Percentiles rank a stretch among this genome's conserved stretches.
Conservation (phyloP, 2,888 invertebrate genomes). For the Harpalus rubripes region DNA sequence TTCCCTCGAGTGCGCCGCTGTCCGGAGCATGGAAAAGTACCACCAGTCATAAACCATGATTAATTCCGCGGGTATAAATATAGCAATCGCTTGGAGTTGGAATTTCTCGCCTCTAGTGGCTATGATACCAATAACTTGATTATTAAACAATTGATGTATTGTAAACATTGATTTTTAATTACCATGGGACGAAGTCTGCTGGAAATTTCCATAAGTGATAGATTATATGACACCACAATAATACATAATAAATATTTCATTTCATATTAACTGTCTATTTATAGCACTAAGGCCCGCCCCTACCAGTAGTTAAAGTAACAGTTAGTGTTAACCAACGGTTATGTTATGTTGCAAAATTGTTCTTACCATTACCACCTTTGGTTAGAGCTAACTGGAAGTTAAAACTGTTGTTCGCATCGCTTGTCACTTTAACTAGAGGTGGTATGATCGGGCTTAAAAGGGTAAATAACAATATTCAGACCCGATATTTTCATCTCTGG, state of each 20-base stretch:
- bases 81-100: not conserved
- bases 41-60: constrained; percentile 34
- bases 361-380: too few species aligned
- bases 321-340: too few species aligned
- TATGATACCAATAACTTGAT: not conserved
- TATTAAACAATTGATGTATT: constrained; percentile 19
- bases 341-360: too few species aligned
- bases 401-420: too few species aligned
- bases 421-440: too few species aligned
- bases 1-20: constrained; percentile 4
- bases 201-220: not conserved
- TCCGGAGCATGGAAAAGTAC: constrained; percentile 40
- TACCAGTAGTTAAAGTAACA: too few species aligned
- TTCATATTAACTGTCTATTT: too few species aligned
- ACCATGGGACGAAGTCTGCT: not conserved
- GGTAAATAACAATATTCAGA: too few species aligned
- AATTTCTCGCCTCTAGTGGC: not conserved
- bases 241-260: not conserved
- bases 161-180: constrained; percentile 13
- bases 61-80: constrained; percentile 47
- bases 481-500: too few species aligned
- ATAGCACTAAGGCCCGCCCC: too few species aligned
- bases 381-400: too few species aligned
- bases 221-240: not conserved
- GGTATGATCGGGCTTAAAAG: too few species aligned